Base-by-base conservation (phyloP, 2,888 invertebrate species). In the Acanthococcus lagerstroemiae region DNA sequence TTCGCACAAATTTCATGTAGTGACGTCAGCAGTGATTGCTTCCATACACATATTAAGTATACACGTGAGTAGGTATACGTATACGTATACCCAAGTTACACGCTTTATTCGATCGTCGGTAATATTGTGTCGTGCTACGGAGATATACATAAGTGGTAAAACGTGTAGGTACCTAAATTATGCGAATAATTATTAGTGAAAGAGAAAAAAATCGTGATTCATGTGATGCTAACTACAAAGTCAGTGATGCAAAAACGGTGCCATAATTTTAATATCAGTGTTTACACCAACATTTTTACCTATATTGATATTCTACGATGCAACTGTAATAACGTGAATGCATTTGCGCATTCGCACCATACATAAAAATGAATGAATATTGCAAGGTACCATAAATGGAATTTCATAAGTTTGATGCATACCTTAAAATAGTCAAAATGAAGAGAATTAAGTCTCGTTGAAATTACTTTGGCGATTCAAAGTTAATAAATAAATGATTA, bases 291-390 rank as follows among this genome's bases (percentile, higher is more conserved):
- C 63, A 54, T 54, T 52, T 63, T 63, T 63, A 63, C 63, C 63
- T 63, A 63, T 61, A 50, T 54, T 48, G 63, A 63, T 63, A 63
- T 63, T 50, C 63, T 63, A 63, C 63, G 63, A 63, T 63, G 63
- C 54, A 54, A 50, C 52, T 63, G 63, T 63, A 63, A 63, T 63
- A 54, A 63, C 50, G 37, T 63, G 63, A 63, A 63, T 54, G 63
- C 63, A 52, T 63, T 63, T 63, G 63, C 54, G 63, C 63, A 63
- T 54, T 63, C 63, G 63, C 63, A 63, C 63, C 63, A 63, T 63
- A 63, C 63, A 63, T 63, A 63, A 63, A 63, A 63, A 63, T 54
- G 63, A 63, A 63, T 54, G 63, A 63, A 15, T 37, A 63, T 63
- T 63, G 63, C 52, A 54, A 54, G 48, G 63, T 63, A 63, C 63